Conservation (phyloP, 2,888 invertebrate genomes). For the Halocaridina rubra region DNA sequence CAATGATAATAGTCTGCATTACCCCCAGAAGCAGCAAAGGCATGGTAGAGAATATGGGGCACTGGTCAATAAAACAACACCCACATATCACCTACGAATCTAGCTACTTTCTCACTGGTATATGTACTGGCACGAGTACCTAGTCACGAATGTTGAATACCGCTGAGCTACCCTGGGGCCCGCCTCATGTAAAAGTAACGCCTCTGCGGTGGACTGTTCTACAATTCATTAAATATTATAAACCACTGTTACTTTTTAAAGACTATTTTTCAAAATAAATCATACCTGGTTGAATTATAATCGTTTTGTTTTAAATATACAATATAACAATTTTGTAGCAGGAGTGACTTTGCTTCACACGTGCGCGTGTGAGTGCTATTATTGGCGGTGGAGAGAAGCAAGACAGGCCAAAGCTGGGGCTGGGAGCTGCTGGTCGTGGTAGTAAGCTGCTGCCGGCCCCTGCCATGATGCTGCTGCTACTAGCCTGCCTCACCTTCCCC, state of each 20-base stretch:
- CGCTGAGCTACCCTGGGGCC: constrained; percentile 42
- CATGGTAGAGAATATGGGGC: constrained; percentile 15
- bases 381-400: constrained; percentile 40
- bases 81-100: constrained; percentile 27
- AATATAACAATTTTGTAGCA: constrained; percentile 61
- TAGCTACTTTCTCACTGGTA: constrained; percentile 4
- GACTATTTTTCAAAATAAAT: constrained; percentile 56
- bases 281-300: constrained; percentile 57
- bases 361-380: constrained; percentile 46
- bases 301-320: constrained; percentile 53
- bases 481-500: constrained; percentile 45
- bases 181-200: constrained; percentile 56
- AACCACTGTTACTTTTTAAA: no score
- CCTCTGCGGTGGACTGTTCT: constrained; percentile 60
- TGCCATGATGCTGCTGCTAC: constrained; percentile 43
- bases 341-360: constrained; percentile 59
- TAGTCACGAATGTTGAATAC: constrained; percentile 19
- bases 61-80: constrained; percentile 11
- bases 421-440: constrained; percentile 53
- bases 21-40: constrained; percentile 29
- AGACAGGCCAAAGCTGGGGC: constrained; percentile 48
- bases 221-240: constrained; percentile 60
- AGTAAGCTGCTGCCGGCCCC: constrained; percentile 56
- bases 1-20: constrained; percentile 24
- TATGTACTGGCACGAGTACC: no score